Conservation (phyloP, 2,113 vertebrate species). For the Onychorhynchus coronatus region DNA sequence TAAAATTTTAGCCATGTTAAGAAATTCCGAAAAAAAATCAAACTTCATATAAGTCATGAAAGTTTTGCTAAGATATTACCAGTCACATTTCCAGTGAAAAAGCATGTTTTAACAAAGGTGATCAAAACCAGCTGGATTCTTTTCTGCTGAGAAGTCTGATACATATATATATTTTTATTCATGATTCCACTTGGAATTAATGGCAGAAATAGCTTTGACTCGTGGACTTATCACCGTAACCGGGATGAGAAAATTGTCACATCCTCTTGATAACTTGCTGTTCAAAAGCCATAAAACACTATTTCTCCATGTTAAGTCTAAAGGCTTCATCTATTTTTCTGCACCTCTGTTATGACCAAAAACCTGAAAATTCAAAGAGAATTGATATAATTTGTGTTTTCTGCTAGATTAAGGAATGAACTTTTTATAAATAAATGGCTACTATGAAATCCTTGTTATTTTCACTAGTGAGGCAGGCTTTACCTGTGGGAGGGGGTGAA, state of each 20-base stretch:
- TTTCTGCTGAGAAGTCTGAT: not conserved
- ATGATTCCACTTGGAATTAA: not conserved
- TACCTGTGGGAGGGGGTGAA: not conserved
- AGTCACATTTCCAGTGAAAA: not conserved
- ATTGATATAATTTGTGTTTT: not conserved
- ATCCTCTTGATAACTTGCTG: slow-evolving; percentile 8
- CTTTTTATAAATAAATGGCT: not conserved
- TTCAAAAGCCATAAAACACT: not conserved
- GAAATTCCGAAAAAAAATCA: not conserved
- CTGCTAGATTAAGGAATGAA: not conserved
- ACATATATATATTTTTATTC: not conserved
- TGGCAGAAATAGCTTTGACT: not conserved
- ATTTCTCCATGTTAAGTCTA: slow-evolving; percentile 14
- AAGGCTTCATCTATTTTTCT: not conserved
- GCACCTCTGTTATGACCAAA: not conserved
- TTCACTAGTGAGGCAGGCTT: not conserved
- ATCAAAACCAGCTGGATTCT: not conserved
- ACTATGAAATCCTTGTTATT: not conserved
- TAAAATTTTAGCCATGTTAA: not conserved
- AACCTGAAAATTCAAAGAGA: slow-evolving; percentile 22
- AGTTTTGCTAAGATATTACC: not conserved
- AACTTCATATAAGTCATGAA: not conserved
- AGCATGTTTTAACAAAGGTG: not conserved
- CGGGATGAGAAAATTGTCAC: not conserved
- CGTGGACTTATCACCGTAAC: not conserved